Conservation (phyloP, 2,797 vertebrate species). For the Potorous gilbertii region DNA sequence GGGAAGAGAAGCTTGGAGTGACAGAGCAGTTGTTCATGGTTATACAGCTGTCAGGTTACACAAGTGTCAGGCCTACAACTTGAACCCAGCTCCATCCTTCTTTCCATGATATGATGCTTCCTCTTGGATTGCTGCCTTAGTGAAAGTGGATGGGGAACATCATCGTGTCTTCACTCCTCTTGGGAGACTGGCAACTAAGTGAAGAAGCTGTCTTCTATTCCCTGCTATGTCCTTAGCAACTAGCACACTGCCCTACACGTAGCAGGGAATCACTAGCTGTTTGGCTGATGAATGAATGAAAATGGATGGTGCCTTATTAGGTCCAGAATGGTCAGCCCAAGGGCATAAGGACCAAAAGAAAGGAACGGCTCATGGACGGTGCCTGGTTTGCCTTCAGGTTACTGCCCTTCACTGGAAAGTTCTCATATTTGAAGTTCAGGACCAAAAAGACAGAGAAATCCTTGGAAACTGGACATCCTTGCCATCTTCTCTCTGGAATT, state of each 20-base stretch:
- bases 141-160: not conserved
- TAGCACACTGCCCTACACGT: not conserved
- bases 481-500: not conserved
- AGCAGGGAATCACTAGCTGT: not conserved
- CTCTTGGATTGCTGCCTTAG: not conserved
- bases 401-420: constrained; percentile 3
- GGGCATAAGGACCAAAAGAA: not conserved
- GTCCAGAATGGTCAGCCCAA: not conserved
- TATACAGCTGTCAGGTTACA: not conserved
- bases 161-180: not conserved
- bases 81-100: not conserved
- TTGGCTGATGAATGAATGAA: not conserved
- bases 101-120: not conserved
- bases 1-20: not conserved
- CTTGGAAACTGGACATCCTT: not conserved
- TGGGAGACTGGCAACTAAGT: not conserved
- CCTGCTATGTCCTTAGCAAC: not conserved
- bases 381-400: not conserved
- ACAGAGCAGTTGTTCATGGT: not conserved
- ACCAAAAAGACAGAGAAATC: not conserved
- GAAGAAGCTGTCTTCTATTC: not conserved
- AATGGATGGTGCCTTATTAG: not conserved
- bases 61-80: not conserved
- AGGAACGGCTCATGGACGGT: constrained; percentile 4
- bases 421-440: not conserved